Evolutionary conservation across 2,888 invertebrate species (phyloP).

Genomic region (Pycnomerus fuliginosus): DNA sequence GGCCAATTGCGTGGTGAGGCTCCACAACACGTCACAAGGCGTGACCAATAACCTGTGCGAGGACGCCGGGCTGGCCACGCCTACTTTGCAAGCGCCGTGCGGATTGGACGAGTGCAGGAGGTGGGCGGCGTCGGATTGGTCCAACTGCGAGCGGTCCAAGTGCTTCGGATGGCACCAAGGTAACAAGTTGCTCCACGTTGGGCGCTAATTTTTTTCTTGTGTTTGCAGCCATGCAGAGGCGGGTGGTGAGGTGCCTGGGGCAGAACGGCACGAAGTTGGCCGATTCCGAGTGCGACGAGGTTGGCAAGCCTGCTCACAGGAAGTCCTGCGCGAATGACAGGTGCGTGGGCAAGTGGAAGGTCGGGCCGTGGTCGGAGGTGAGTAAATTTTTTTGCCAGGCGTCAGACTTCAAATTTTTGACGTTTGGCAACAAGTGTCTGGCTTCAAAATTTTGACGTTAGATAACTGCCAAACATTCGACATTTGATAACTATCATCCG

Average conservation of each 20-base stretch:
- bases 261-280: conserved; percentile 41
- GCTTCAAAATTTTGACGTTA: no score
- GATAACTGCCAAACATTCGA: no score
- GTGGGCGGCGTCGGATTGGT: conserved; percentile 73
- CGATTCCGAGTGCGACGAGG: conserved; percentile 66
- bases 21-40: conserved; percentile 58
- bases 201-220: conserved; percentile 1
- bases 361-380: conserved; percentile 93
- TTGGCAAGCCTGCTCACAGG: conserved; percentile 71
- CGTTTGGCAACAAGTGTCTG: no score
- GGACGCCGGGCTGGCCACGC: conserved; percentile 67
- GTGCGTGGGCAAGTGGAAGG: conserved; percentile 89
- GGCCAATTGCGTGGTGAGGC: conserved; percentile 69
- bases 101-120: conserved; percentile 70
- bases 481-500: no score
- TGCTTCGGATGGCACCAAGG: conserved; percentile 75
- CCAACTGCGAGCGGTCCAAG: conserved; percentile 67
- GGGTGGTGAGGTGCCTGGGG: conserved; percentile 65
- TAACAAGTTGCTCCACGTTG: conserved; percentile 34
- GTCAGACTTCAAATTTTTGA: no score
- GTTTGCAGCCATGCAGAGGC: conserved; percentile 66
- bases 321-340: conserved; percentile 79
- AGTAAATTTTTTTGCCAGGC: conserved; percentile 30
- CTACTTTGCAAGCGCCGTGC: conserved; percentile 64
- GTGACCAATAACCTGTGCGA: conserved; percentile 69